Conservation (phyloP, 2,113 vertebrate species). For the Hassar affinis region DNA sequence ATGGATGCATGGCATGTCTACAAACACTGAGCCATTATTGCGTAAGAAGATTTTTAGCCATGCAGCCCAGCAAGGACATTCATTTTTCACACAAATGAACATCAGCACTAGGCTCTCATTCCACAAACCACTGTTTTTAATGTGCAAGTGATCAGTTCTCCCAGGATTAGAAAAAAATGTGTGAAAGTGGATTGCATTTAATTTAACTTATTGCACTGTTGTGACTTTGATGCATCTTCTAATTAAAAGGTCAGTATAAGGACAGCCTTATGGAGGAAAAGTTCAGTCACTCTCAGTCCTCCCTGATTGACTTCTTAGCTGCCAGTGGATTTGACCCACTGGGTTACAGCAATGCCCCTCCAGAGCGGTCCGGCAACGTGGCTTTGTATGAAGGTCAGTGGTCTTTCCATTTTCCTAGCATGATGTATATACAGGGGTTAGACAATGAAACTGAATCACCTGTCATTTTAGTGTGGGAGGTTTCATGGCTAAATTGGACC, state of each 20-base stretch:
- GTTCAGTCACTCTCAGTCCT: constrained; percentile 56
- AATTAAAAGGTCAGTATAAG: constrained; percentile 67
- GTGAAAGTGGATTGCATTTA: background rate
- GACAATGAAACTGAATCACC: no score
- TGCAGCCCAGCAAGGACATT: background rate
- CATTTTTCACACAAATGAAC: background rate
- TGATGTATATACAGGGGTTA: no score
- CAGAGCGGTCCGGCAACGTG: constrained; percentile 63
- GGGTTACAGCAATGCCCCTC: constrained; percentile 64
- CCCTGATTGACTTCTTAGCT: constrained; percentile 71
- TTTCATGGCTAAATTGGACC: no score
- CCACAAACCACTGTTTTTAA: background rate
- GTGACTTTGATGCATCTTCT: constrained; percentile 24
- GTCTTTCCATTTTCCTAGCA: background rate
- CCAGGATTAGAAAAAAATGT: background rate
- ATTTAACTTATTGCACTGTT: background rate
- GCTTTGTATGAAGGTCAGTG: constrained; percentile 74
- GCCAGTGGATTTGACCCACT: constrained; percentile 69
- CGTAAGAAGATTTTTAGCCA: background rate
- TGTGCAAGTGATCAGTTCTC: background rate
- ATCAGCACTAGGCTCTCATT: background rate
- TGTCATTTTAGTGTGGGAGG: no score
- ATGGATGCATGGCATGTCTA: background rate
- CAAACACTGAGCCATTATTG: background rate
- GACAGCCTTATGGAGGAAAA: constrained; percentile 65